Evolutionary conservation across 2,888 invertebrate genomes (phyloP).

Genomic region (Petrophora chlorosata): DNA sequence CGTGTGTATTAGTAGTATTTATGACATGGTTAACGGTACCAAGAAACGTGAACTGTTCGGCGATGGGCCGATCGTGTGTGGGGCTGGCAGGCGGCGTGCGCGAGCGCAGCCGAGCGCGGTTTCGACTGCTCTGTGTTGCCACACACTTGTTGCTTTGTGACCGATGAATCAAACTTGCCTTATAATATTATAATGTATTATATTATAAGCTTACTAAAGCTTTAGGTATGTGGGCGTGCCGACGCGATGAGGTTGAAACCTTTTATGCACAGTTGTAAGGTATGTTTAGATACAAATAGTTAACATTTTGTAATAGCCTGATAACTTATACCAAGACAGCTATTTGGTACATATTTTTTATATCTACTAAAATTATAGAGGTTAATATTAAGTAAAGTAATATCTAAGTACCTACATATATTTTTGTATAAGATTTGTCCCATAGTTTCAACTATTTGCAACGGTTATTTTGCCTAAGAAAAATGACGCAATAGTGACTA

Average conservation of each 20-base stretch:
- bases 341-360: not conserved
- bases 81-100: conserved; percentile 8
- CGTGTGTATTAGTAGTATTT: conserved; percentile 7
- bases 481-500: no score
- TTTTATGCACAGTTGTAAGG: not conserved
- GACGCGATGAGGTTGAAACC: not conserved
- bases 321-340: no score
- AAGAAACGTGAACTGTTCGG: conserved; percentile 10
- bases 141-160: conserved; percentile 13
- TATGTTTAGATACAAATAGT: no score
- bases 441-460: no score
- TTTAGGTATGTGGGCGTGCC: conserved; percentile 8
- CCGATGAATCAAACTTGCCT: conserved; percentile 19
- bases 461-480: no score
- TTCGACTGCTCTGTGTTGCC: conserved; percentile 28
- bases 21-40: conserved; percentile 23
- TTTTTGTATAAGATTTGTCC: no score
- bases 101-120: conserved; percentile 24
- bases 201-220: conserved; percentile 11
- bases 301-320: no score
- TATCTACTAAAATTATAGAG: not conserved
- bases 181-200: not conserved
- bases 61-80: conserved; percentile 3
- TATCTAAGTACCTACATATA: no score
- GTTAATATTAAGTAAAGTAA: no score